Conservation (phyloP, 2,113 vertebrate species). For the Gnathonemus longibarbis region DNA sequence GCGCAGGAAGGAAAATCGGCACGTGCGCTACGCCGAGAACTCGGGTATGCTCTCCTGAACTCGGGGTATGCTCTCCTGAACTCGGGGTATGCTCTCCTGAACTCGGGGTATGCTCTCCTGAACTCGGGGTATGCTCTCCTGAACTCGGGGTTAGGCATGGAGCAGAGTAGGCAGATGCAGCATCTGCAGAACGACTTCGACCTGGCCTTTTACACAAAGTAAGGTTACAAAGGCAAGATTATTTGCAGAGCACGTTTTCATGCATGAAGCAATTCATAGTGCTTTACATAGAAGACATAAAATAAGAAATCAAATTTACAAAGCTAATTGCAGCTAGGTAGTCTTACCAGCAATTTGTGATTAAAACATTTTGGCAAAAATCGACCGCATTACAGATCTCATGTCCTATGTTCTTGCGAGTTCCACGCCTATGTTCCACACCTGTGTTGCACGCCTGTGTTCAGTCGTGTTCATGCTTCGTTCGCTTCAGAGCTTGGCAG, state of each 20-base stretch:
- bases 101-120: slow-evolving; percentile 14
- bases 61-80: not conserved
- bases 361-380: not conserved
- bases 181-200: not conserved
- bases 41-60: slow-evolving; percentile 28
- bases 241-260: not conserved
- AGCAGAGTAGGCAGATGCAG: not conserved
- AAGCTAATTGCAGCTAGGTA: not conserved
- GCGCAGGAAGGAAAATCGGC: slow-evolving; percentile 65
- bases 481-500: slow-evolving; percentile 46
- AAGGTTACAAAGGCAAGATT: not conserved
- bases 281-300: not conserved
- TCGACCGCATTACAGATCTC: not conserved
- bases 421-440: not conserved
- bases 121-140: not conserved
- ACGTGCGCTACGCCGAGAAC: slow-evolving; percentile 70
- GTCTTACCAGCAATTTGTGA: not conserved
- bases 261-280: not conserved
- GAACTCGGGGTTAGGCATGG: not conserved
- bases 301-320: not conserved
- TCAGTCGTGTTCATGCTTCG: slow-evolving; percentile 18
- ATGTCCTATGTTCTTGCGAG: not conserved
- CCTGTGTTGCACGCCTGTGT: not conserved
- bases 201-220: not conserved
- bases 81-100: slow-evolving; percentile 18